phyloP scores from a whole-genome alignment of 2,113 vertebrate genomes.

The Felis chaus region DNA sequence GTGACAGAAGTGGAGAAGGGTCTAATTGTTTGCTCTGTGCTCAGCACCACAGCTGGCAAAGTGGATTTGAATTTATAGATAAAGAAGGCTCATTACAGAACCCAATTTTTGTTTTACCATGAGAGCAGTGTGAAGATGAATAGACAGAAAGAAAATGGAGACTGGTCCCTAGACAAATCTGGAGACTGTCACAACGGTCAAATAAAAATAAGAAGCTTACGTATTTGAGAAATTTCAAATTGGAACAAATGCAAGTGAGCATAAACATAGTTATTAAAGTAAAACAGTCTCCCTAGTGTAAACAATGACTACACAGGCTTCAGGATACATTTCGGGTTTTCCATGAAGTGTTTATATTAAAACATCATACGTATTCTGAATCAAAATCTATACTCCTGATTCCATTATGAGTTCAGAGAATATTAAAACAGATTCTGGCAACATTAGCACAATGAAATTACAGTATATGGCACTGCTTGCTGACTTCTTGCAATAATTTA shows the following conservation, averaged over 20 bases:
- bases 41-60: background rate
- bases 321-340: background rate
- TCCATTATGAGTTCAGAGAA: slow-evolving; percentile 11
- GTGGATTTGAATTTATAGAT: background rate
- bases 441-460: slow-evolving; percentile 47
- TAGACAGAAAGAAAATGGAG: background rate
- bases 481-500: slow-evolving; percentile 46
- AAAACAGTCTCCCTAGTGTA: background rate
- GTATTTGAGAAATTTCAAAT: slow-evolving; percentile 6
- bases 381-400: slow-evolving; percentile 15
- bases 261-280: background rate
- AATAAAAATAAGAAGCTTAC: slow-evolving; percentile 27
- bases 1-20: background rate
- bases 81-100: background rate
- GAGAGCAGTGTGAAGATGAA: background rate
- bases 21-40: background rate
- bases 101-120: background rate
- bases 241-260: background rate
- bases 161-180: background rate
- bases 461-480: background rate
- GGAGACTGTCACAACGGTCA: background rate
- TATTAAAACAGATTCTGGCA: slow-evolving; percentile 9
- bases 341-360: background rate
- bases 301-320: background rate
- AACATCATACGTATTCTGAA: background rate